Evolutionary conservation across 2,797 vertebrate species (phyloP).

Genomic region (Sebastiscus tertius): DNA sequence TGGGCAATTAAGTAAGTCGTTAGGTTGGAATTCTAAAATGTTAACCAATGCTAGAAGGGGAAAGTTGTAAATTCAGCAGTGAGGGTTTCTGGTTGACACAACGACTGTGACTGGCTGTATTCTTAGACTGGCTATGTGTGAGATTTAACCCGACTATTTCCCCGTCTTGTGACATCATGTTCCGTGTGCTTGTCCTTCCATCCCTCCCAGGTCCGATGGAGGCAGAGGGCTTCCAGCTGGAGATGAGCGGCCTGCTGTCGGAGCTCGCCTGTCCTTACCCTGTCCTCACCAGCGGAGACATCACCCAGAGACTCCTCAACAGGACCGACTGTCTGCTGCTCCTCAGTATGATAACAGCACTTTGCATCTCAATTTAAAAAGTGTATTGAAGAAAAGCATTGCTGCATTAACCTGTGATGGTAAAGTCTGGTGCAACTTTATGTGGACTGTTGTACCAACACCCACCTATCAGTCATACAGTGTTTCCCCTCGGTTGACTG

Average conservation of each 20-base stretch:
- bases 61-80: background rate
- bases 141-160: background rate
- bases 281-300: constrained; percentile 89
- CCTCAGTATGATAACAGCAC: constrained; percentile 85
- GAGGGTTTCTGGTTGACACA: background rate
- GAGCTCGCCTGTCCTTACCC: constrained; percentile 94
- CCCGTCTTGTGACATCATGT: background rate
- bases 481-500: too few relatives aligned
- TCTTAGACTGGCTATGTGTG: too few relatives aligned
- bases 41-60: background rate
- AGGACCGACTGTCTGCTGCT: constrained; percentile 93
- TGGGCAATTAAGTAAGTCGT: background rate
- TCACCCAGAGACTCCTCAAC: constrained; percentile 91
- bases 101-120: background rate
- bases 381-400: background rate
- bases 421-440: too few relatives aligned
- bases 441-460: too few relatives aligned
- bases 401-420: too few relatives aligned
- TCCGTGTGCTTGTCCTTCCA: background rate
- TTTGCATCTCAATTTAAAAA: background rate
- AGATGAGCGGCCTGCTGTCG: constrained; percentile 94
- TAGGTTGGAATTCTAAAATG: background rate
- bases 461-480: too few relatives aligned
- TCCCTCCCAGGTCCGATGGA: constrained; percentile 87
- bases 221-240: constrained; percentile 95